A percentile compares a stretch with the other conserved stretches of the same genome.
phyloP scores from a whole-genome alignment of 30 jellyfish, hydroid and myxozoan species.

The Cassiopea andromeda region DNA sequence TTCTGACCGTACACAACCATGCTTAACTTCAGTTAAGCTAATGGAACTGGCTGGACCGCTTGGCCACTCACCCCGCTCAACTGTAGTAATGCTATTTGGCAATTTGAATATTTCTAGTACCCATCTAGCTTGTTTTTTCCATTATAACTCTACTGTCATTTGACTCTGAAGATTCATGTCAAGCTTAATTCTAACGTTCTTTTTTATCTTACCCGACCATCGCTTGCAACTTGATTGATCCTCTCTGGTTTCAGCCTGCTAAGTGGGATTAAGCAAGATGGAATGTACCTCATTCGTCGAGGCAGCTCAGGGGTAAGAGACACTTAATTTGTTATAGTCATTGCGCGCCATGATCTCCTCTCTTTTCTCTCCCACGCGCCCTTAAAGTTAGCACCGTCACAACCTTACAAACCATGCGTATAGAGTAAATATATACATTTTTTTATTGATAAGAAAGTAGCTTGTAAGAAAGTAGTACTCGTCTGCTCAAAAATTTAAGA shows the following conservation, averaged over 20 bases:
- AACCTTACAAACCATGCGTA: no score
- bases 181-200: neutral
- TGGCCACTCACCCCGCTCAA: no score
- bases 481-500: no score
- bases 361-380: no score
- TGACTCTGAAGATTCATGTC: neutral
- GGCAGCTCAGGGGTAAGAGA: conserved; percentile 62
- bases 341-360: neutral
- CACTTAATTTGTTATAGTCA: neutral
- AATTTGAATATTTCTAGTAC: neutral
- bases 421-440: no score
- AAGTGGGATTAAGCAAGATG: conserved; percentile 20
- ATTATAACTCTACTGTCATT: neutral
- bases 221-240: neutral
- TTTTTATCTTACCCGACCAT: neutral
- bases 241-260: conserved; percentile 19
- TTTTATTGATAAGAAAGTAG: no score
- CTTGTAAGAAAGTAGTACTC: no score
- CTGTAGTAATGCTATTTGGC: neutral
- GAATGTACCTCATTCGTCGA: conserved; percentile 58
- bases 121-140: neutral
- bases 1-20: no score
- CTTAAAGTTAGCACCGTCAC: no score
- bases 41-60: no score
- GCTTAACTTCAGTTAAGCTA: no score